Evolutionary conservation across 1,140 invertebrate genomes (phyloP), one percentile per base, ranked within the genome.

Genomic region (Brachionus plicatilis): DNA sequence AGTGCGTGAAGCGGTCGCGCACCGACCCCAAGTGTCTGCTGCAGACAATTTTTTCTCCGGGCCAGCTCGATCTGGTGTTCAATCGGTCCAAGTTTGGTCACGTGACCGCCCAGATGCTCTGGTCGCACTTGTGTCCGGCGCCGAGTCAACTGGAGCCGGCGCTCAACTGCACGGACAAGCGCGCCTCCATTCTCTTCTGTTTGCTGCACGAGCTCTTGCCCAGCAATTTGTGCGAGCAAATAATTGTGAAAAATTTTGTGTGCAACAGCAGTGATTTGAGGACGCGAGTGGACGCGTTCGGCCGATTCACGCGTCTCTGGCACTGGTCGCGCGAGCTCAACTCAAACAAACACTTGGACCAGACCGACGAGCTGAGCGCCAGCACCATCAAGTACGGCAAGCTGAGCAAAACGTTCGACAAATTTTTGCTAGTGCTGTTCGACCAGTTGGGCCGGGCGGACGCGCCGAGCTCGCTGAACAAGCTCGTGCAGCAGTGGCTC

Each of bases 231-330:
- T 83, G 70, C 53, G 66, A 84, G 17, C 17, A 84, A 4, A 75
- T 84, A 78, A 76, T 84, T 0, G 24, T 45, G 3, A 76, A 76
- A 37, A 27, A 84, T 66, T 56, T 84, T 84, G 20, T 20, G 56
- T 3, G 1, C 37, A n/a, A 12, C 50, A 43, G 60, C 17, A 56
- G 50, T 20, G 11, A 83, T 43, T 65, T 68, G n/a, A n/a, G n/a
- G n/a, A n/a, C n/a, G n/a, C n/a, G n/a, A 53, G 91, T 94, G 85
- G 92, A 92, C 84, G 92, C 93, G 24, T 93, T 93, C 85, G 92
- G 93, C 86, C 92, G 93, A 86, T 95, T 95, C 88, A 91, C 93
- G 20, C 89, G 93, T 2, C 88, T 95, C 1, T 95, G 94, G 94
- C 94, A 95, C 87, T 88, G 95, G 29, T 94, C 94, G 8, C 88